Base-by-base conservation (phyloP, 2,888 invertebrate genomes). In the Enoplolaimus lenunculus region DNA sequence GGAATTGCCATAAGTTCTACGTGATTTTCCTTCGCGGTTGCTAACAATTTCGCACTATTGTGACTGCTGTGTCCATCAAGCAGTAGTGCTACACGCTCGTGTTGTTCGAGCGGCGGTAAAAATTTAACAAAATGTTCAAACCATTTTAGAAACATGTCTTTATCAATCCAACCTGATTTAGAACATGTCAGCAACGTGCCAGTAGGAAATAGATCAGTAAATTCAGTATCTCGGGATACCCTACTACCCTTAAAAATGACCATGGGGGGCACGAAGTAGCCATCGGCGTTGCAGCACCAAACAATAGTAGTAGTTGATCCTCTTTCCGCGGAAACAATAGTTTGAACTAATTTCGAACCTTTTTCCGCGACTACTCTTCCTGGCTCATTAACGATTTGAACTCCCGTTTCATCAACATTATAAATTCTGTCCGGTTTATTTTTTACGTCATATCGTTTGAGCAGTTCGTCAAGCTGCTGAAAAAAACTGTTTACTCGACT, bases 21-120 rank as follows among this genome's bases (percentile, higher is more conserved):
- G 7, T 66, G 30, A n/a, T 66, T 21, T 2, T 66, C 31, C n/a
- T 29, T 2, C 13, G 67, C 67, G 13, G 34, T 26, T n/a, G 26
- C 3, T 3, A 7, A n/a, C 28, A 66, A n/a, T 2, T 66, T 34
- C n/a, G 2, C 31, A 2, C 7, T 2, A n/a, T 34, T 13, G 33
- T 66, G 67, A n/a, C 67, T 66, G 31, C 3, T n/a, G 34, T 66
- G 67, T 2, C 67, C 30, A n/a, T 66, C 67, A 29, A 66, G 7
- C 30, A 30, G 3, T n/a, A 66, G 33, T 21, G n/a, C 67, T 7
- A 66, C 67, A 31, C 29, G 67, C n/a, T 62, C 64, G 64, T 62
- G 7, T 33, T 62, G 30, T 26, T 62, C 26, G 31, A 62, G 7
- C 26, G 64, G 64, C 13, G 7, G 64, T 33, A 62, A 13, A n/a